These are phyloP conservation scores for Pandemis heparana DNA, from an alignment of 2,888 invertebrate genomes.

Conservation along the genomic window DNA sequence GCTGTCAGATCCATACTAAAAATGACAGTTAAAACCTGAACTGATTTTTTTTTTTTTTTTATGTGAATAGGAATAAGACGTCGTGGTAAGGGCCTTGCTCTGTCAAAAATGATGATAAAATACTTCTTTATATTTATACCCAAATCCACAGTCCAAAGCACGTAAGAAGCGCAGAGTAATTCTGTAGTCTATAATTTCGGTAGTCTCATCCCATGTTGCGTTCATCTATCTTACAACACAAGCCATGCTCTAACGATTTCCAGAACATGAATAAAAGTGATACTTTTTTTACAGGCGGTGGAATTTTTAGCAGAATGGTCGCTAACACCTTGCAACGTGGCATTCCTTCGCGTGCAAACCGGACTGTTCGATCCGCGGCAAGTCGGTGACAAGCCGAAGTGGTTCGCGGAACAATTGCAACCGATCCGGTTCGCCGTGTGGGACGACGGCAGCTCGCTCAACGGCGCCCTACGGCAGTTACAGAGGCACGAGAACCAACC, in stretches of 20 bases:
- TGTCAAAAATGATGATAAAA: no score
- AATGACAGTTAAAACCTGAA: no score
- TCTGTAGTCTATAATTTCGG: no score
- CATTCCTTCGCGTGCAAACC: constrained; percentile 98
- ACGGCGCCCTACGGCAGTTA: constrained; percentile 90
- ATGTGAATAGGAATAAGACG: no score
- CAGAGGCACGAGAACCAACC: constrained; percentile 92
- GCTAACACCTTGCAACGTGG: constrained; percentile 98
- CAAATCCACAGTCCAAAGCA: no score
- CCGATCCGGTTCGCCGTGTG: constrained; percentile 96
- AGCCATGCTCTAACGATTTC: not conserved
- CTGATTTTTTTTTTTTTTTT: no score
- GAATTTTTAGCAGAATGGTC: constrained; percentile 99
- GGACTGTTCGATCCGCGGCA: constrained; percentile 97
- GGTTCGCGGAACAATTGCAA: constrained; percentile 96
- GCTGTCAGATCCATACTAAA: no score
- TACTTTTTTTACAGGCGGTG: constrained; percentile 89
- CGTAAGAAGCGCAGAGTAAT: no score
- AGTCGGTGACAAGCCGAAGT: constrained; percentile 99
- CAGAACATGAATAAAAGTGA: not conserved
- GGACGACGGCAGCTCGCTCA: constrained; percentile 94
- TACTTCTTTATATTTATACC: no score
- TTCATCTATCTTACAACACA: no score
- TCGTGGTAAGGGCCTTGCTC: no score
- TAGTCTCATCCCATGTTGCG: no score